A percentile compares a stretch with the other conserved stretches of the same genome.
Conservation (phyloP, 92 coral and sea anemone species). For the Heliopora coerulea region DNA sequence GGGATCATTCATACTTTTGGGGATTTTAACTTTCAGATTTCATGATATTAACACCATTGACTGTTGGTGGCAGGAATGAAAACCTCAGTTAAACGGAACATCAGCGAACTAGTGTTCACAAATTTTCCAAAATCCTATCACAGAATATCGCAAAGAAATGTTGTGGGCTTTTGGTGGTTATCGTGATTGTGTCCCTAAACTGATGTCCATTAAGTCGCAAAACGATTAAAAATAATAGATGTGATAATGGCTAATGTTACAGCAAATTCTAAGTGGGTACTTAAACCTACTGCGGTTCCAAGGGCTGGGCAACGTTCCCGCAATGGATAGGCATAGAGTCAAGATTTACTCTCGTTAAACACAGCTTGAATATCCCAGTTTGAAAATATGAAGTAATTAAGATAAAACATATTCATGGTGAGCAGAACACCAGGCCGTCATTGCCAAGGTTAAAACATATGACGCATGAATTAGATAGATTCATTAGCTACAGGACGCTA, state of each 20-base stretch:
- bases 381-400: constrained; percentile 28
- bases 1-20: no score
- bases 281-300: not conserved
- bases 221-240: not conserved
- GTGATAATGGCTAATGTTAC: not conserved
- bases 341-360: constrained; percentile 21
- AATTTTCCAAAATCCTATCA: no score
- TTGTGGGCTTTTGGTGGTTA: not conserved
- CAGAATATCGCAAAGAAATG: no score
- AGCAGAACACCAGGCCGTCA: constrained; percentile 1
- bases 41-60: no score
- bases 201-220: not conserved
- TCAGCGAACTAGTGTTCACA: no score
- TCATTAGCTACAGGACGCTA: not conserved
- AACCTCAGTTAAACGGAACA: no score
- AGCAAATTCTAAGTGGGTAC: not conserved
- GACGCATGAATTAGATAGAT: not conserved
- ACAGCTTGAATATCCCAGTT: constrained; percentile 18
- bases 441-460: constrained; percentile 33
- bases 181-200: not conserved
- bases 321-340: not conserved
- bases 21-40: no score
- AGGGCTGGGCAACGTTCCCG: no score
- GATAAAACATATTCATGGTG: constrained; percentile 9
- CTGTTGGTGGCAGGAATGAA: no score